Percentiles rank a stretch among this genome's conserved stretches.
Conservation (phyloP, 2,113 vertebrate genomes). For the Dicerorhinus sumatrensis region DNA sequence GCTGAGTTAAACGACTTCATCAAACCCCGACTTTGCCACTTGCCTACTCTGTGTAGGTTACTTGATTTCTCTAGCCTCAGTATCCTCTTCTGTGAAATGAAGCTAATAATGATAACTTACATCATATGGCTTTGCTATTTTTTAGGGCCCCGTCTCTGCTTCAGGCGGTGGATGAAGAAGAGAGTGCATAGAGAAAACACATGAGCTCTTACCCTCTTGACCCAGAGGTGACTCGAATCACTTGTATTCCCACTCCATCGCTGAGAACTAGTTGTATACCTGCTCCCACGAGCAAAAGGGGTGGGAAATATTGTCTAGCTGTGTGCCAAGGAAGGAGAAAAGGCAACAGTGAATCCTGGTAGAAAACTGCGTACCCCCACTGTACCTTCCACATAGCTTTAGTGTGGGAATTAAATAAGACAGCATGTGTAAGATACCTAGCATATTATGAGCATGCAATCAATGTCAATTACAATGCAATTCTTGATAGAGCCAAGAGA, state of each 20-base stretch:
- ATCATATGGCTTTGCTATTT: not conserved
- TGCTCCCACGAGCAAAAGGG: not conserved
- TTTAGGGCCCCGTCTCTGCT: not conserved
- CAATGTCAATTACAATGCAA: not conserved
- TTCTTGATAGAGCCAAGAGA: not conserved
- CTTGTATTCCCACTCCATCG: not conserved
- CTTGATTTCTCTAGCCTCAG: not conserved
- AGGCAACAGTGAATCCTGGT: not conserved
- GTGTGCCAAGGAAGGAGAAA: not conserved
- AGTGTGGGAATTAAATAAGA: not conserved
- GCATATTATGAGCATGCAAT: not conserved
- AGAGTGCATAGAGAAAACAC: rapidly evolving
- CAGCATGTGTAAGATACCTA: not conserved
- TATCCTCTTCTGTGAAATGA: not conserved
- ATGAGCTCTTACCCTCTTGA: not conserved
- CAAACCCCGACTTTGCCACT: not conserved
- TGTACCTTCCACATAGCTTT: not conserved
- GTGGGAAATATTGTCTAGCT: not conserved
- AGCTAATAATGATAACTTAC: not conserved
- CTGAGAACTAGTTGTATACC: not conserved
- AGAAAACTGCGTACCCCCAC: not conserved
- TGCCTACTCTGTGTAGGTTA: not conserved
- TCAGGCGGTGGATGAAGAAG: not conserved
- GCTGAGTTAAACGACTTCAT: not conserved
- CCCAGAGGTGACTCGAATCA: not conserved